Evolutionary conservation across 2,113 vertebrate genomes (phyloP).

Genomic region (Misgurnus mizolepis): DNA sequence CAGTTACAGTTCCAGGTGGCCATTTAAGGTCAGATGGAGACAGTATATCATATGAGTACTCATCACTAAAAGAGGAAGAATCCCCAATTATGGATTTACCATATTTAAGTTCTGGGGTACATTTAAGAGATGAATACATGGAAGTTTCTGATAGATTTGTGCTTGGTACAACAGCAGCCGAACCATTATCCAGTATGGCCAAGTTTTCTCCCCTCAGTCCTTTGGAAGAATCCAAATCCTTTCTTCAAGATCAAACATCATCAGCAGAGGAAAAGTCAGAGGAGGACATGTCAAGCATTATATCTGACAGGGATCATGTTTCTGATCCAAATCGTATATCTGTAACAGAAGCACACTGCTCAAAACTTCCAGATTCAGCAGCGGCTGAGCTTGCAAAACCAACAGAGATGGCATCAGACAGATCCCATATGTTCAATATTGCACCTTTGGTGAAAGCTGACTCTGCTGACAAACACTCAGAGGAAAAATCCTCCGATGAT

Average conservation of each 20-base stretch:
- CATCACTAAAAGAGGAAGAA: slow-evolving; percentile 72
- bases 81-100: slow-evolving; percentile 67
- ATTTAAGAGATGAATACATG: slow-evolving; percentile 84
- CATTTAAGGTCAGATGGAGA: slow-evolving; percentile 59
- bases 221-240: slow-evolving; percentile 66
- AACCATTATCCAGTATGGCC: slow-evolving; percentile 68
- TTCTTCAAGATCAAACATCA: slow-evolving; percentile 54
- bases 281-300: slow-evolving; percentile 50
- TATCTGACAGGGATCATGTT: slow-evolving; percentile 55
- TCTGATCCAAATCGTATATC: slow-evolving; percentile 38
- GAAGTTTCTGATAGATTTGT: slow-evolving; percentile 82
- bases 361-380: slow-evolving; percentile 38
- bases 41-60: slow-evolving; percentile 66
- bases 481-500: slow-evolving; percentile 62
- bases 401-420: slow-evolving; percentile 47
- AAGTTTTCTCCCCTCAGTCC: slow-evolving; percentile 73
- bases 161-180: slow-evolving; percentile 64
- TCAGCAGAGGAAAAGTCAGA: slow-evolving; percentile 56
- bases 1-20: slow-evolving; percentile 51
- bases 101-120: slow-evolving; percentile 69
- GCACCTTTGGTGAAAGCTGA: slow-evolving; percentile 75
- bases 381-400: slow-evolving; percentile 34
- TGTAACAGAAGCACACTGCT: slow-evolving; percentile 9
- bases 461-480: slow-evolving; percentile 57
- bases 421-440: slow-evolving; percentile 72